These are phyloP conservation scores for Porphyrio hochstetteri DNA, from an alignment of 2,113 vertebrate species.

Conservation along the genomic window DNA sequence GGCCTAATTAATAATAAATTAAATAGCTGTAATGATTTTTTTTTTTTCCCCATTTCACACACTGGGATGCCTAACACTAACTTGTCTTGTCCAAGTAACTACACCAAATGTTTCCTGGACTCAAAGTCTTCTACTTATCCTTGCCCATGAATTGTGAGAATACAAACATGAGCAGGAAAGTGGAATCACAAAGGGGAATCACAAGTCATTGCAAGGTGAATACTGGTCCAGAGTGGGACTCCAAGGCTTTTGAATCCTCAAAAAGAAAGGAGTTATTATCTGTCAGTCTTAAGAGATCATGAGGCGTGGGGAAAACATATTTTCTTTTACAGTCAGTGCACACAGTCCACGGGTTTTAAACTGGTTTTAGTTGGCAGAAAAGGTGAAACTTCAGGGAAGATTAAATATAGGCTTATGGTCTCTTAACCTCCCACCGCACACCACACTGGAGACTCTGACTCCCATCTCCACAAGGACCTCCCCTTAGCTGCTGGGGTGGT, in stretches of 20 bases:
- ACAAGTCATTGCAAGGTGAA: not conserved
- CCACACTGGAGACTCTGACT: not conserved
- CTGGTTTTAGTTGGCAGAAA: not conserved
- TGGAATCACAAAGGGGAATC: not conserved
- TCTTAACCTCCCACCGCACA: not conserved
- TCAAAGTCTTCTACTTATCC: not conserved
- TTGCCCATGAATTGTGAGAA: not conserved
- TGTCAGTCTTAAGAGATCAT: not conserved
- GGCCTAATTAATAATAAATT: not conserved
- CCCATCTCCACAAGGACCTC: not conserved
- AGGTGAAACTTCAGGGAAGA: not conserved
- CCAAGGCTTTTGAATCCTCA: not conserved
- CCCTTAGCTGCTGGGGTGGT: not conserved
- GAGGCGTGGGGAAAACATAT: not conserved
- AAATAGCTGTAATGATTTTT: not conserved
- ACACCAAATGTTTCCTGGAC: not conserved
- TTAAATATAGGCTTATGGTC: not conserved
- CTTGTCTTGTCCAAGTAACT: not conserved
- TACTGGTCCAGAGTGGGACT: not conserved
- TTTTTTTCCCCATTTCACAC: not conserved
- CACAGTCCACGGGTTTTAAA: not conserved
- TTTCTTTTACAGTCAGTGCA: not conserved
- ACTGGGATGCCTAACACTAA: not conserved
- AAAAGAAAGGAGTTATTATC: not conserved
- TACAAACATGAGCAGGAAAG: not conserved